Evolutionary conservation across 64 coral and sea anemone genomes (phyloP), one percentile per base, ranked within the genome.

Genomic region (Exaiptasia diaphana): DNA sequence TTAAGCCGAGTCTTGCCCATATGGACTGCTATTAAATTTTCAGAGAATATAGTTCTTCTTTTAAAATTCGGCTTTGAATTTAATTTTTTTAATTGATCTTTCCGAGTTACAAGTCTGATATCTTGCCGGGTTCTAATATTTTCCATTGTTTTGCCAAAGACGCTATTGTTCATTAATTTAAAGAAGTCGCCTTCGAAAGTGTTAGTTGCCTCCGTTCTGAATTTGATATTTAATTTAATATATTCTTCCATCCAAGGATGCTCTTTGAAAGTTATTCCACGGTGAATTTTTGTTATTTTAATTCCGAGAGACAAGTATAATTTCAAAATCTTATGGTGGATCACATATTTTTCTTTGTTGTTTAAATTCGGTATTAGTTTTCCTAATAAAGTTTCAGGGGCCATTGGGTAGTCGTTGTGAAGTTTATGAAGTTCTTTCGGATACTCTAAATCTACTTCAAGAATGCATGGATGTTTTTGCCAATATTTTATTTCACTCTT

Each of bases 121-220:
- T 77, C 73, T 3, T n/a, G 29, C 12, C 73, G 20, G 32, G 53
- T 77, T 22, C 73, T 55, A 15, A 77, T 77, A 50, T 37, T 77
- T 55, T 77, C 73, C 73, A 77, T 77, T 0, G 25, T 77, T 17
- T 77, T 77, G 3, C 69, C 69, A 73, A 73, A 73, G 18, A 73
- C 36, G n/a, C n/a, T 26, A 12, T 73, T 73, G 22, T 73, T 73
- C 69, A 73, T 73, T 26, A 73, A 49, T 22, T 73, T 28, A 40
- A 73, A 73, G 17, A 73, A 73, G 3, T 73, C 69, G 42, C 48
- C 48, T 22, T 73, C 69, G 15, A 73, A 73, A 5, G 20, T 25
- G 26, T 73, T 73, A 11, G n/a, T 27, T 1, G 69, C 69, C 6
- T 49, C 28, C 3, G 37, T 22, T 5, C 69, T 23, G 1, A 73